A percentile compares a stretch with the other conserved stretches of the same genome.
Conservation (phyloP, 2,888 invertebrate species). For the Unio delphinus region DNA sequence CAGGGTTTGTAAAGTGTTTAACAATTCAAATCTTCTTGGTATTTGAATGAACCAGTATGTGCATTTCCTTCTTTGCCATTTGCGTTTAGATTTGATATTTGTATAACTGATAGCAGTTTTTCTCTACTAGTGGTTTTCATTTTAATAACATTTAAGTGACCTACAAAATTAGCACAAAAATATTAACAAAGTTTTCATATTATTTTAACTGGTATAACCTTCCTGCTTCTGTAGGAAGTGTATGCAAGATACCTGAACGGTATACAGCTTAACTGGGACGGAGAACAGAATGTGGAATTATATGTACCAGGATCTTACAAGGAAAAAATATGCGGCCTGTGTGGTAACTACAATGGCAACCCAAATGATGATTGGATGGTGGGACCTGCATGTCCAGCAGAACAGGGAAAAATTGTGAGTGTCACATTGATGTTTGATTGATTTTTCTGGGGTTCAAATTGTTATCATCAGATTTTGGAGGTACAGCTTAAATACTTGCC, state of each 20-base stretch:
- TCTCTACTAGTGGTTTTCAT: too few relatives aligned
- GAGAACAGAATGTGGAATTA: slow-evolving; percentile 88
- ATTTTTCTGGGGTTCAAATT: neutral
- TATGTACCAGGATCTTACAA: slow-evolving; percentile 81
- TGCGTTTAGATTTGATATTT: too few relatives aligned
- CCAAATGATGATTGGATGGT: slow-evolving; percentile 82
- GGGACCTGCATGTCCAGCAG: slow-evolving; percentile 48
- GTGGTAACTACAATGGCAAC: slow-evolving; percentile 92
- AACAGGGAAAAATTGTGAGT: slow-evolving; percentile 33
- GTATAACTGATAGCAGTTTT: too few relatives aligned
- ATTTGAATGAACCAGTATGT: too few relatives aligned
- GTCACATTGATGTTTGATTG: neutral
- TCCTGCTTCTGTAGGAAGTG: slow-evolving; percentile 36
- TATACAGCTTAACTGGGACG: slow-evolving; percentile 84
- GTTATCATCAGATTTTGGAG: neutral
- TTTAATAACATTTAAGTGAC: too few relatives aligned
- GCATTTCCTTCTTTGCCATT: too few relatives aligned
- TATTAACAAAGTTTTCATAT: too few relatives aligned
- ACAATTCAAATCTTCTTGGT: too few relatives aligned
- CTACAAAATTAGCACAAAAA: too few relatives aligned
- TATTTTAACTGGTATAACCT: neutral
- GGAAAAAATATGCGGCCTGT: slow-evolving; percentile 87
- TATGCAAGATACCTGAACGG: slow-evolving; percentile 2
- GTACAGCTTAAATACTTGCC: neutral
- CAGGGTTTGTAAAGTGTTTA: slow-evolving; percentile 1